phyloP scores from a whole-genome alignment of 2,888 invertebrate species.

The Sclerodermus sp. region DNA sequence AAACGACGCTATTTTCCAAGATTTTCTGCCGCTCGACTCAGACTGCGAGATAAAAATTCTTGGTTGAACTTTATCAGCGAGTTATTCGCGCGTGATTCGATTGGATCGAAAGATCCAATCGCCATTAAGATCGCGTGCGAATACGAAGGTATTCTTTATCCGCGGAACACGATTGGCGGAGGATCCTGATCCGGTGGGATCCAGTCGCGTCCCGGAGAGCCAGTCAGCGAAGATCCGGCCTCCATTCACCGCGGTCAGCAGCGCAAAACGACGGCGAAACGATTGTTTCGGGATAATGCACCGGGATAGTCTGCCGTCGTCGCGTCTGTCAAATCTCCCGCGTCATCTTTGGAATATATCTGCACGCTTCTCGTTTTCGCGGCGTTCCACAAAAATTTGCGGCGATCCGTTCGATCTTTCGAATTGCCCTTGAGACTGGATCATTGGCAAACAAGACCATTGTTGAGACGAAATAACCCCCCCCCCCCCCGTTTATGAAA shows the following conservation, averaged over 20 bases:
- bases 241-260: constrained; percentile 1
- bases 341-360: too few species aligned
- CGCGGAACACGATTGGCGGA: constrained; percentile 28
- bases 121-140: neutral
- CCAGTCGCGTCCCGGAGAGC: constrained; percentile 37
- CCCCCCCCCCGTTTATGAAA: too few species aligned
- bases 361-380: neutral
- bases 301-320: too few species aligned
- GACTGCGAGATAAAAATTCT: too few species aligned
- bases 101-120: neutral
- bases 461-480: too few species aligned
- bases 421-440: too few species aligned
- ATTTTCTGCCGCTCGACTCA: too few species aligned
- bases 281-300: constrained; percentile 41
- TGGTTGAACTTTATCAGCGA: too few species aligned
- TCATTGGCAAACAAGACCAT: too few species aligned
- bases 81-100: neutral
- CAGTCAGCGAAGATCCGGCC: constrained; percentile 52
- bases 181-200: constrained; percentile 27
- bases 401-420: too few species aligned
- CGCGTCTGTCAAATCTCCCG: too few species aligned
- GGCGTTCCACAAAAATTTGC: neutral
- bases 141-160: neutral
- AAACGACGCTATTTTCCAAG: neutral
- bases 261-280: constrained; percentile 25